Conservation (phyloP, 2,797 vertebrate species). For the Chiroxiphia lanceolata region DNA sequence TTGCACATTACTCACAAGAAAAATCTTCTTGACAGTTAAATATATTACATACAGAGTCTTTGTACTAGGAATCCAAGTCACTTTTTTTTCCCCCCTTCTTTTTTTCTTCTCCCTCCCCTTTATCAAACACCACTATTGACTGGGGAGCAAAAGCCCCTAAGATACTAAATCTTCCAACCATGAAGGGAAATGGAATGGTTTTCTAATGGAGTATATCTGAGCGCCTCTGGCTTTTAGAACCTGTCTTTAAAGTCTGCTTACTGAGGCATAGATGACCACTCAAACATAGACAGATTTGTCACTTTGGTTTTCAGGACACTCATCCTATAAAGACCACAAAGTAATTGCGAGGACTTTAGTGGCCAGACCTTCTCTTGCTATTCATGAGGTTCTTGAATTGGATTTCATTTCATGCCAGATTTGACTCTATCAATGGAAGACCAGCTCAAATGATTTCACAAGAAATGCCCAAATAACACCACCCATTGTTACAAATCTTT, state of each 20-base stretch:
- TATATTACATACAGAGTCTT: conserved; percentile 16
- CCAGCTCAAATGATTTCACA: conserved; percentile 52
- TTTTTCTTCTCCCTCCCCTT: not conserved
- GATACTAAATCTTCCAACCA: conserved; percentile 54
- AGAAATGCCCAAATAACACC: conserved; percentile 44
- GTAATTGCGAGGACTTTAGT: conserved; percentile 47
- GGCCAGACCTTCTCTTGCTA: conserved; percentile 56
- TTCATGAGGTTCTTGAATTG: conserved; percentile 60
- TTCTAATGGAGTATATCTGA: conserved; percentile 52
- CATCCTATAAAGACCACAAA: conserved; percentile 49
- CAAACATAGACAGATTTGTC: conserved; percentile 49
- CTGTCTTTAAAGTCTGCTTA: conserved; percentile 53
- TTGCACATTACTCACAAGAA: not conserved
- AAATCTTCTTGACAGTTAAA: conserved; percentile 51
- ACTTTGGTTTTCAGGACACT: conserved; percentile 39
- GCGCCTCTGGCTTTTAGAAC: conserved; percentile 50
- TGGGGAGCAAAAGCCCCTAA: conserved; percentile 29
- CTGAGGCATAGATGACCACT: conserved; percentile 57
- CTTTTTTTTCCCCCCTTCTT: not conserved
- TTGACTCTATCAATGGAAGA: conserved; percentile 57
- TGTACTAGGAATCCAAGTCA: not conserved
- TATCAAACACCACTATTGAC: conserved; percentile 39
- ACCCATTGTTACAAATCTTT: conserved; percentile 39
- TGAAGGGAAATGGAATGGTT: conserved; percentile 56
- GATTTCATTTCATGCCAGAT: conserved; percentile 72